Evolutionary conservation across 2,888 invertebrate species (phyloP), one percentile per base, ranked within the genome.

Genomic region (Chaetoderma sp.): DNA sequence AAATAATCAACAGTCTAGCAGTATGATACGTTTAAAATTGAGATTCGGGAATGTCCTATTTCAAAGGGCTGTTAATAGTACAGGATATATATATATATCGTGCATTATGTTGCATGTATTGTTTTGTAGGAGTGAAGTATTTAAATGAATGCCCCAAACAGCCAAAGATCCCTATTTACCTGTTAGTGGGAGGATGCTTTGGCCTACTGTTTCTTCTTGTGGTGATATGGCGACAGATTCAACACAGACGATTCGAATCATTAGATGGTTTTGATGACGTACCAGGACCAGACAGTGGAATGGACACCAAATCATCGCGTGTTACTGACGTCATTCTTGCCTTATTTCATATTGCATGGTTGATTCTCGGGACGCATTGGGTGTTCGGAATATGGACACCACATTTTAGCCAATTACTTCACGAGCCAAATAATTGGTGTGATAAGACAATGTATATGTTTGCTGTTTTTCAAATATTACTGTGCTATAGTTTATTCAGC

Each of bases 381-480:
- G 92, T 92, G 18, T 87, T 92, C 50, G 89, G 89, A 69, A 92
- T 93, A 82, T 91, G 91, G 88, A 92, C 91, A 91, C 94, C 94
- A 0, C 91, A 92, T 78, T 93, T 91, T 86, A 88, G 90, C 0
- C 91, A 92, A 0, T 90, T 91, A 0, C 88, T 93, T 32, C 92
- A 91, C 84, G 91, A 93, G 70, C 94, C 94, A 0, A 92, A 92
- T 85, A 89, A 90, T 71, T 94, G 93, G 93, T 94, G 93, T 81
- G 91, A 92, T 82, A 90, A 90, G 73, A 92, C 92, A 0, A 89
- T 94, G 36, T 94, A 93, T 86, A 89, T 92, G 74, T 93, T 93
- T 83, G 90, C 93, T 0, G 82, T 93, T 67, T 91, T 91, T 45
- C 93, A 94, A 81, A 89, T 94, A 0, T 89, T 90, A 61, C 89